A percentile compares a stretch with the other conserved stretches of the same genome.
Evolutionary conservation across 1,140 invertebrate species (phyloP).

Genomic region (Delia radicum): DNA sequence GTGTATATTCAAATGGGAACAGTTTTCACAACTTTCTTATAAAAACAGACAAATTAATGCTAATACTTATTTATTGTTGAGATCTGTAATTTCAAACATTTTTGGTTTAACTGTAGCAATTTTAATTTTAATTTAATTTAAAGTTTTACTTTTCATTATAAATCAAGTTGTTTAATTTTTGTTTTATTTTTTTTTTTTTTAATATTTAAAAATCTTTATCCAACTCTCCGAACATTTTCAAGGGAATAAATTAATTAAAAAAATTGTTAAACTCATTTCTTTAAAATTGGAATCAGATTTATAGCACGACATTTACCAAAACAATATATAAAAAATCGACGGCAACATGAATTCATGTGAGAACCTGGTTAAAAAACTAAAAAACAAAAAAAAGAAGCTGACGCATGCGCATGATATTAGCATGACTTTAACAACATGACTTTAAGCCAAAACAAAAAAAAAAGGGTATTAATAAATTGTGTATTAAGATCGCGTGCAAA

Average conservation of each 20-base stretch:
- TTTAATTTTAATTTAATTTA: too few species aligned
- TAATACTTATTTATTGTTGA: too few species aligned
- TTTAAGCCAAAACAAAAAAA: background rate
- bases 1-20: too few species aligned
- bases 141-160: too few species aligned
- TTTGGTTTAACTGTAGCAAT: too few species aligned
- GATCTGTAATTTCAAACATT: too few species aligned
- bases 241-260: constrained; percentile 15
- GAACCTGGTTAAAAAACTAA: background rate
- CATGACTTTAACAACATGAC: constrained; percentile 7
- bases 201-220: too few species aligned
- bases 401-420: constrained; percentile 10
- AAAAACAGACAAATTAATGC: too few species aligned
- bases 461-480: constrained; percentile 11
- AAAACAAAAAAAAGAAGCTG: background rate
- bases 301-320: constrained; percentile 5
- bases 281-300: constrained; percentile 9
- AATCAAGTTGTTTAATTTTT: too few species aligned
- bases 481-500: constrained; percentile 16
- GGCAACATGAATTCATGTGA: constrained; percentile 1
- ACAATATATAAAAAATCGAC: background rate
- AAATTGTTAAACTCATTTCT: constrained; percentile 13
- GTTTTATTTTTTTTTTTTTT: too few species aligned
- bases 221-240: background rate
- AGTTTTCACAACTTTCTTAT: too few species aligned